Base-by-base conservation (phyloP, 2,113 vertebrate species). In the Pterophyllum scalare region DNA sequence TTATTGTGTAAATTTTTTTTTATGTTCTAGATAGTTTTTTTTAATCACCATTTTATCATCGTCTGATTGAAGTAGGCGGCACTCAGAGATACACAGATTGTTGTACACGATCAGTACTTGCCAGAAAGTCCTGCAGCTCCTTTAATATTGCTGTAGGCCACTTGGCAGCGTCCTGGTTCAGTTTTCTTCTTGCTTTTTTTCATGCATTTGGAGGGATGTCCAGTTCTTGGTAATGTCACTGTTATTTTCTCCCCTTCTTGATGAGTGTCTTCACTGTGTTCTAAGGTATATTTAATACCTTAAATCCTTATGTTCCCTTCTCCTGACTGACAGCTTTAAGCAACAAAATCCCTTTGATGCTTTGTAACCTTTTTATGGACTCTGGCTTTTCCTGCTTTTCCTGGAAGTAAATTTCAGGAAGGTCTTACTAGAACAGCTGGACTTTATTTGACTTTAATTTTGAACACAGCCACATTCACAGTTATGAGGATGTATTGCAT, bases 341-440 rank as follows among this genome's bases (percentile, higher is more conserved):
- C 28, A 33, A 2, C 33, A 17, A 65, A 14, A 43, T 46, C 43
- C 43, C 22, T 26, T 46, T 67, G 62, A 67, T n/a, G n/a, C n/a
- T n/a, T n/a, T 67, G 38, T 67, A 67, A 26, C n/a, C 38, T 43
- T 4, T 67, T 26, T 67, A 38, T 46, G 17, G 40, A 43, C 40
- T 12, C 33, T 7, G 33, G 33, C 7, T n/a, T n/a, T n/a, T n/a
- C n/a, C n/a, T n/a, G n/a, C 5, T 35, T 31, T 35, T 35, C 33
- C 33, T 35, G 33, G 33, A 35, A 35, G 33, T 35, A 35, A 35
- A 40, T 26, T 38, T 46, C 14, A 67, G 14, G 43, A 43, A 17
- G 24, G 38, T 65, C n/a, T 38, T 13, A 12, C 11, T 0, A 0
- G 40, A 13, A 43, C 38, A 67, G 40, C 22, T 46, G 22, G 46